These are phyloP conservation scores for Liasis olivaceus DNA, from an alignment of 2,797 vertebrate species.

Conservation along the genomic window DNA sequence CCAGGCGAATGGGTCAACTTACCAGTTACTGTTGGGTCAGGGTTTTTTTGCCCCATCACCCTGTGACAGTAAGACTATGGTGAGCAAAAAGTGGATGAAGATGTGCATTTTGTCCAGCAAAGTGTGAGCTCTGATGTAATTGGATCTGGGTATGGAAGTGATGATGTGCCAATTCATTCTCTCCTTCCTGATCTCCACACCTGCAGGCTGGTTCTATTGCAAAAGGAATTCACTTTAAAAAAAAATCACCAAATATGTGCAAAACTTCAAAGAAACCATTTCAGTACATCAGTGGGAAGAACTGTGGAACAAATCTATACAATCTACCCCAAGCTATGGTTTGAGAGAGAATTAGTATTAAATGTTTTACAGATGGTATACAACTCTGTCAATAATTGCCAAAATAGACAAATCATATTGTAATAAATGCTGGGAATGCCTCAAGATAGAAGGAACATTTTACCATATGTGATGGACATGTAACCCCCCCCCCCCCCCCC, in stretches of 20 bases:
- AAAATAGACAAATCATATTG: neutral
- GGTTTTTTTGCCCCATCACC: neutral
- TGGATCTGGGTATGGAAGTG: neutral
- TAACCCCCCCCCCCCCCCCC: too few species aligned
- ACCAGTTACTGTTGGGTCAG: neutral
- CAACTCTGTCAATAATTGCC: neutral
- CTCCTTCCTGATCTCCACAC: neutral
- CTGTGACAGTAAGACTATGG: neutral
- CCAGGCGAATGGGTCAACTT: neutral
- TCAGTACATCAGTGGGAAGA: neutral
- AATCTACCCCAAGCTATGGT: neutral
- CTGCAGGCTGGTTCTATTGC: neutral
- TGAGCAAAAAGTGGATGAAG: neutral
- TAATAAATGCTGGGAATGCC: neutral
- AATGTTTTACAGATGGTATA: neutral
- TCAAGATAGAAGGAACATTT: neutral
- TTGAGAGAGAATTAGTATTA: neutral
- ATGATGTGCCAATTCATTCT: neutral
- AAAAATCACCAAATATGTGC: neutral
- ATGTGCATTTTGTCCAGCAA: neutral
- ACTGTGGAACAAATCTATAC: neutral
- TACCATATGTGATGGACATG: neutral
- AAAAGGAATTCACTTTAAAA: neutral
- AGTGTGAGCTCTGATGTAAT: neutral
- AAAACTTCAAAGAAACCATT: neutral